A percentile compares a stretch with the other conserved stretches of the same genome.
These are phyloP conservation scores for Stichopus chloronotus DNA, from an alignment of 35 echinoderm and acorn worm species.

Conservation along the genomic window DNA sequence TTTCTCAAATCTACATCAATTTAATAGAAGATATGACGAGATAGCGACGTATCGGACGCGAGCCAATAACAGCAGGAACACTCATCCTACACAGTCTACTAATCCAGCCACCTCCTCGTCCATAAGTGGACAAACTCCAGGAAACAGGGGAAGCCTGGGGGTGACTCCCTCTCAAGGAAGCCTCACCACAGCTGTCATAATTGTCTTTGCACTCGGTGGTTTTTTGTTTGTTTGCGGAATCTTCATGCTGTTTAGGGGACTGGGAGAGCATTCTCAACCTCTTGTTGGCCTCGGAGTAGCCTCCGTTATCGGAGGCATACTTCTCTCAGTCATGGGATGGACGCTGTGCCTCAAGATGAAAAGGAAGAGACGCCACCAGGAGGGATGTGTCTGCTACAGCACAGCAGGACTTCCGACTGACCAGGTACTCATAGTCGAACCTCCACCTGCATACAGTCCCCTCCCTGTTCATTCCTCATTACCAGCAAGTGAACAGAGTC, in stretches of 20 bases:
- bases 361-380: background rate
- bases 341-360: slow-evolving; percentile 27
- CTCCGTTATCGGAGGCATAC: background rate
- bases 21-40: background rate
- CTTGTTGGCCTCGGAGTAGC: slow-evolving; percentile 6
- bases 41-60: background rate
- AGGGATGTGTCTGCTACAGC: background rate
- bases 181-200: slow-evolving; percentile 21
- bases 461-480: background rate
- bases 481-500: background rate
- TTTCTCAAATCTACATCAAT: background rate
- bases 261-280: background rate
- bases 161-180: background rate
- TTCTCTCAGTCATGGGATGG: slow-evolving; percentile 24
- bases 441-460: slow-evolving; percentile 27
- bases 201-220: slow-evolving; percentile 27
- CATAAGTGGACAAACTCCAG: background rate
- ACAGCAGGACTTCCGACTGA: background rate
- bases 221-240: slow-evolving; percentile 30
- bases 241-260: slow-evolving; percentile 30
- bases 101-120: background rate
- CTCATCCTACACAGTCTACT: background rate
- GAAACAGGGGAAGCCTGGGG: slow-evolving; percentile 24
- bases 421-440: background rate
- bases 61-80: background rate